Base-by-base conservation (phyloP, 2,797 vertebrate genomes). In the Cottoperca gobio region DNA sequence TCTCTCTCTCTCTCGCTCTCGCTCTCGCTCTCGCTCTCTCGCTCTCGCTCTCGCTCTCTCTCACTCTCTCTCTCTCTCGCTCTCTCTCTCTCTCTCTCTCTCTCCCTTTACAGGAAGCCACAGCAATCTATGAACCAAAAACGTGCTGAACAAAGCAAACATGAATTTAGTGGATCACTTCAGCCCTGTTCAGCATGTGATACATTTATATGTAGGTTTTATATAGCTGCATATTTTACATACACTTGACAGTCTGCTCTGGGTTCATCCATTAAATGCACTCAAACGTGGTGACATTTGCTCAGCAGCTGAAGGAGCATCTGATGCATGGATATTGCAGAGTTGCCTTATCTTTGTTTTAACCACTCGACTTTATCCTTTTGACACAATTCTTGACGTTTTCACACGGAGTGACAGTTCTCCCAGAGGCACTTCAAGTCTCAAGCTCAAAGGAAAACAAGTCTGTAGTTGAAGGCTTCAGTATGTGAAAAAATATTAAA, bases 241-340 rank as follows among this genome's bases (percentile, higher is more conserved):
- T 84, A 52, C 58, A 55, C 68, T 63, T 70, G 69, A 76, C 78
- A 48, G 6, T 81, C 73, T 53, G 63, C 60, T 83, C 42, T n/a
- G 57, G 69, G 49, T 70, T 66, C 72, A 73, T 74, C 48, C 70
- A 63, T 76, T 35, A n/a, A 77, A 62, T 72, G 74, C 68, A 48
- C 77, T 85, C 43, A 77, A 74, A 87, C 42, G 50, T 79, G 70
- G 45, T 86, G 79, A 84, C 86, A 78, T 90, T 90, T 88, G 70
- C 73, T 83, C 11, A 68, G 84, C 85, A 91, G 89, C 86, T 90
- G 84, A 90, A 84, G 65, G 70, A 89, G 73, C 59, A 78, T 87
- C 70, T 80, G 76, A 84, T 72, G 53, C 74, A 68, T 86, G 88
- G 76, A 55, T 46, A 63, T 78, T 58, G 46, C 61, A 59, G 48